Evolutionary conservation across 2,113 vertebrate genomes (phyloP).

Genomic region (Regulus satrapa): DNA sequence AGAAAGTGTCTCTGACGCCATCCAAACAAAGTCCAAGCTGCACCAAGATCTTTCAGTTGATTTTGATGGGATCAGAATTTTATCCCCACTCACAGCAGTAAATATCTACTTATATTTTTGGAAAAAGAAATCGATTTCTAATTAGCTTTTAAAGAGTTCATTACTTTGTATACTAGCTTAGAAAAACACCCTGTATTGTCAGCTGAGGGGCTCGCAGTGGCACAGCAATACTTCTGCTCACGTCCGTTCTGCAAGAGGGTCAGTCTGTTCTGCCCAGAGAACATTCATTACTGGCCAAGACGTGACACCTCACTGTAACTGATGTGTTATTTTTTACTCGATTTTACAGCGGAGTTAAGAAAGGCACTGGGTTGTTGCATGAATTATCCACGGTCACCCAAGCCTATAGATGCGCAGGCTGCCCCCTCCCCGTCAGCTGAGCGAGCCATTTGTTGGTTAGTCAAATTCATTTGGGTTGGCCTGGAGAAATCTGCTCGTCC

Average conservation of each 20-base stretch:
- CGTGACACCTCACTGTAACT: background rate
- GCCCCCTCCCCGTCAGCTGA: background rate
- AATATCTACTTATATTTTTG: background rate
- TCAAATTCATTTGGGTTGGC: slow-evolving; percentile 13
- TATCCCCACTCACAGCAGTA: background rate
- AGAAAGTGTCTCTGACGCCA: background rate
- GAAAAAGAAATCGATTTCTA: background rate
- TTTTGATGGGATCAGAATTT: background rate
- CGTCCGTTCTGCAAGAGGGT: background rate
- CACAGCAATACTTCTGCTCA: background rate
- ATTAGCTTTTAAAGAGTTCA: background rate
- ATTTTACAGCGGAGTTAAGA: slow-evolving; percentile 11
- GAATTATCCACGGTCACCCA: background rate
- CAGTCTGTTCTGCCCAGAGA: background rate
- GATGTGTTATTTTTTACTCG: background rate
- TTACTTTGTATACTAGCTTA: background rate
- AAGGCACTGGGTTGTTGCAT: background rate
- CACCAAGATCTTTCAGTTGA: background rate
- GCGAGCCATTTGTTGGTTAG: slow-evolving; percentile 24
- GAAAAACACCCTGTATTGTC: background rate
- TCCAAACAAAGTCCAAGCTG: background rate
- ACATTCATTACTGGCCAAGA: background rate
- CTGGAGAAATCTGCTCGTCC: slow-evolving; percentile 45
- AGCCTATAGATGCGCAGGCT: background rate
- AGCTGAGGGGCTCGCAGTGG: background rate